These are phyloP conservation scores for Morpho helenor DNA, from an alignment of 2,888 invertebrate species.

Conservation along the genomic window DNA sequence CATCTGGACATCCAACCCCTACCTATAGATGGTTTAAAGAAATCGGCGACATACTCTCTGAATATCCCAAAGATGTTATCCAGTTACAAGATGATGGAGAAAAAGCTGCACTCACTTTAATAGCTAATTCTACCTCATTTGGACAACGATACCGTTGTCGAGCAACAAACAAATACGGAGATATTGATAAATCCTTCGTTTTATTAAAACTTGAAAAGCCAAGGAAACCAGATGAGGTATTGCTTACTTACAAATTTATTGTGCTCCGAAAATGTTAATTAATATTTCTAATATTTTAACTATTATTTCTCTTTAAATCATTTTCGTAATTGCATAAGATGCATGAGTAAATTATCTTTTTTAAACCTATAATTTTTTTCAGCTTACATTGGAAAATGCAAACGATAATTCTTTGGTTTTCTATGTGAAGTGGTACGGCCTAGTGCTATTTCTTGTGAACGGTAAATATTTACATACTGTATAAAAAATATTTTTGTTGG, in stretches of 20 bases:
- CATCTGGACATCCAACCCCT: conserved; percentile 49
- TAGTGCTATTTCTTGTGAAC: no score
- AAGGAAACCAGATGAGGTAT: conserved; percentile 43
- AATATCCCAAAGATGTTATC: conserved; percentile 46
- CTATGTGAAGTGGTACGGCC: no score
- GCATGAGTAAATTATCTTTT: no score
- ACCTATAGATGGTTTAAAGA: conserved; percentile 55
- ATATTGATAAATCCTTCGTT: conserved; percentile 38
- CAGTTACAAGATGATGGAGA: conserved; percentile 36
- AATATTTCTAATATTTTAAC: no score
- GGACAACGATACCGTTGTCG: conserved; percentile 47
- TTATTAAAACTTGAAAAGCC: conserved; percentile 46
- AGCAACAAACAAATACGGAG: conserved; percentile 49
- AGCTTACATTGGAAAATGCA: no score
- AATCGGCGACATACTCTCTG: conserved; percentile 37
- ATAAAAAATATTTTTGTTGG: no score
- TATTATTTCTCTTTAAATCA: no score
- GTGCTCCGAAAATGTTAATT: not conserved
- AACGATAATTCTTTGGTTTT: no score
- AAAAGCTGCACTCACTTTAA: conserved; percentile 40
- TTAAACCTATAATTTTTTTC: no score
- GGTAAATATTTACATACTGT: no score
- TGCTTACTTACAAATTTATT: not conserved
- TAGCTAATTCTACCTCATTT: conserved; percentile 41
- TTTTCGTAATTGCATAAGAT: no score